Base-by-base conservation (phyloP, 1,140 invertebrate genomes). In the Galendromus occidentalis region DNA sequence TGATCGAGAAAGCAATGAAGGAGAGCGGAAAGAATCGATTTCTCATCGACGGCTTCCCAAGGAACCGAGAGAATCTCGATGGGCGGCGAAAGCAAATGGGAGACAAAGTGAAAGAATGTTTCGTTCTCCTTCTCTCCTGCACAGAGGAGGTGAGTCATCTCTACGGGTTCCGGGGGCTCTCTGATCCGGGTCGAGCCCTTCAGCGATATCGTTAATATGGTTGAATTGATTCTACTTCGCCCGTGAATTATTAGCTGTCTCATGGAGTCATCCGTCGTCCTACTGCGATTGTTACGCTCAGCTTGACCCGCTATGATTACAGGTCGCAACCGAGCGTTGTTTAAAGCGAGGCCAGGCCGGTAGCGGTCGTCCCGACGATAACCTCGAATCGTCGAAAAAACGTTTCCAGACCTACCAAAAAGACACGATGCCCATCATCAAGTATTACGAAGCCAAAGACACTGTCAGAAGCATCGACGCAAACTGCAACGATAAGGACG, bases 41-140 rank as follows among this genome's bases (percentile, higher is more conserved):
- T 74, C 79, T 99, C 0, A 87, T 99, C 71, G 96, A 99, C 78
- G 96, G 96, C 7, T 99, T 99, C 76, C 96, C 96, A 29, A 80
- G 96, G 28, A 99, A 98, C 76, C 81, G 93, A 74, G 85, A 98
- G 75, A 99, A 99, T 76, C 77, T 98, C 64, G 84, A 92, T 67
- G 96, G 96, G 1, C 99, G 96, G 96, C 83, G 86, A 42, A 80
- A 82, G 70, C 78, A 81, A 69, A 93, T 98, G 86, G 75, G 79
- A 0, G 83, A 85, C 20, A 92, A 95, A 76, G 84, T 87, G 0
- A 81, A 86, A 55, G 77, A 98, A 7, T 80, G 86, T 70, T 92
- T 90, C 75, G 88, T 99, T 0, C 75, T 99, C 2, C 94, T 94
- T 74, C 88, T 99, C 71, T 86, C 96, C 66, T 98, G 94, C 74